Evolutionary conservation across 2,797 vertebrate species (phyloP).

Genomic region (Mallotus villosus): DNA sequence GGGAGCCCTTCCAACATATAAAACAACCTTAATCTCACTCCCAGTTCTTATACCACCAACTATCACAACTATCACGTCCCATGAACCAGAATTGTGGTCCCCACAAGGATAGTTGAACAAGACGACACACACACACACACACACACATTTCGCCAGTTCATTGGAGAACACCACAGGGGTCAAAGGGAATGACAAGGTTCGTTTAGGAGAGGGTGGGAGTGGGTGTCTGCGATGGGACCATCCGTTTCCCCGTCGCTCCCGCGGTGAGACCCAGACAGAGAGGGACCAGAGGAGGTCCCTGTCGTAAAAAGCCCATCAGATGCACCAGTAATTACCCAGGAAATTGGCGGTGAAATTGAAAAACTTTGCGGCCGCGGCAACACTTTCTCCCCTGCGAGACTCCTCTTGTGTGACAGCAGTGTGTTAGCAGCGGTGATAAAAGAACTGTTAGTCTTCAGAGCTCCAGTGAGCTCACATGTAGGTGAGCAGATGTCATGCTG

Average conservation of each 20-base stretch:
- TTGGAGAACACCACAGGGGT: constrained; percentile 63
- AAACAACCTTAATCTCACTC: too few relatives aligned
- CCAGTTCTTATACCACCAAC: too few relatives aligned
- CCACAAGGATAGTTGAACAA: too few relatives aligned
- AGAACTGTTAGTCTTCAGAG: constrained; percentile 40
- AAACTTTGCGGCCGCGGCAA: constrained; percentile 78
- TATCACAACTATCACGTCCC: too few relatives aligned
- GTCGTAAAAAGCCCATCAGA: constrained; percentile 84
- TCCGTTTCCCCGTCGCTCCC: constrained; percentile 43
- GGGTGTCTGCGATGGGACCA: constrained; percentile 55
- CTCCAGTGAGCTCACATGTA: constrained; percentile 38
- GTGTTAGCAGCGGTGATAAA: constrained; percentile 57
- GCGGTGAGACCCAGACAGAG: constrained; percentile 41
- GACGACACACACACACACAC: not conserved
- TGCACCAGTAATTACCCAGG: constrained; percentile 83
- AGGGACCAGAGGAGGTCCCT: constrained; percentile 50
- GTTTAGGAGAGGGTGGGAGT: constrained; percentile 63
- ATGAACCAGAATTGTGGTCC: too few relatives aligned
- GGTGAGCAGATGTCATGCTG: constrained; percentile 49
- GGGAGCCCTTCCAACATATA: too few relatives aligned
- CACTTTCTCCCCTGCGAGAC: constrained; percentile 55
- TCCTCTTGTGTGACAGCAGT: constrained; percentile 66
- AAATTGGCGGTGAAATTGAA: constrained; percentile 87
- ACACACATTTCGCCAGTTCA: constrained; percentile 48
- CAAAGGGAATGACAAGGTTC: constrained; percentile 66